Evolutionary conservation across 2,797 vertebrate genomes (phyloP).

Genomic region (Rhabdophis nuchalis): DNA sequence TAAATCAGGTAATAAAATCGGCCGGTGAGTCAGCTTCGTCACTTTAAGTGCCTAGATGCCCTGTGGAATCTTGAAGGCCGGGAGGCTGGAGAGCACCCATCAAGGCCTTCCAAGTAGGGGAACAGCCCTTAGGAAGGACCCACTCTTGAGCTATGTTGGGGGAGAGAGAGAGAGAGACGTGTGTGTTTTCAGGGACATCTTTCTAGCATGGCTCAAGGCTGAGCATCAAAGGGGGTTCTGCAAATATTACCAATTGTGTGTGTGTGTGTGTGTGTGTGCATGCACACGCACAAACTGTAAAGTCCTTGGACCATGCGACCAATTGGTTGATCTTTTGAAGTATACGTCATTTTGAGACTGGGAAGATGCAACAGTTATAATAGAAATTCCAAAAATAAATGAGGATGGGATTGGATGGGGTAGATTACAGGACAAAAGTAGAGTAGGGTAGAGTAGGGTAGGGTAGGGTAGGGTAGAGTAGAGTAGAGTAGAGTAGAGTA

Average conservation of each 20-base stretch:
- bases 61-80: background rate
- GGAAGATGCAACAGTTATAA: background rate
- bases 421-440: no score
- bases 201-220: no score
- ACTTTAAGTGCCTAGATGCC: background rate
- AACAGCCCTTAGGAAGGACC: background rate
- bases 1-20: background rate
- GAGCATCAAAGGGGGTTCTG: background rate
- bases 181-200: background rate
- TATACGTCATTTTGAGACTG: background rate
- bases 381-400: no score
- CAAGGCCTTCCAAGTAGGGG: background rate
- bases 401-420: no score
- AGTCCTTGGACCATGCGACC: background rate
- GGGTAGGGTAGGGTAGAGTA: no score
- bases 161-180: fast-evolving
- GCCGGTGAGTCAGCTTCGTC: background rate
- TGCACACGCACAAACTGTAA: background rate
- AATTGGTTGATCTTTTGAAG: background rate
- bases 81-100: background rate
- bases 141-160: background rate
- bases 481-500: no score
- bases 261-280: background rate
- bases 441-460: no score
- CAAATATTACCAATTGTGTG: background rate